phyloP scores from a whole-genome alignment of 2,797 vertebrate genomes.

The Manis pentadactyla region DNA sequence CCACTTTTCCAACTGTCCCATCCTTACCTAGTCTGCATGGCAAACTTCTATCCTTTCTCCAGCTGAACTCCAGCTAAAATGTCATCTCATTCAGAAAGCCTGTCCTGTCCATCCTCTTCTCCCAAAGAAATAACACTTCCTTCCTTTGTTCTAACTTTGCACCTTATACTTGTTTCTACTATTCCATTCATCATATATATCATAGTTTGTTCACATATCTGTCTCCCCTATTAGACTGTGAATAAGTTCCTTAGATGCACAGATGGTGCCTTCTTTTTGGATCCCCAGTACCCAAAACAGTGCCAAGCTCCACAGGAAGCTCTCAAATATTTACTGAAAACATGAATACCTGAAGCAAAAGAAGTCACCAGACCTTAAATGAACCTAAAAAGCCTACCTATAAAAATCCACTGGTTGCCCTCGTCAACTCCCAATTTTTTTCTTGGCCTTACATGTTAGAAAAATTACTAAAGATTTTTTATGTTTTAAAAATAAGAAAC shows the following conservation, averaged over 20 bases:
- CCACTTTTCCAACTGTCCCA: not conserved
- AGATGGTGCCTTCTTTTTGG: not conserved
- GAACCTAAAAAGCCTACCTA: not conserved
- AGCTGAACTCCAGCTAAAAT: slow-evolving; percentile 18
- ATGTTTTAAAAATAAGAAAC: slow-evolving; percentile 23
- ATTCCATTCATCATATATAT: not conserved
- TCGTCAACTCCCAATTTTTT: not conserved
- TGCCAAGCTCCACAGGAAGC: not conserved
- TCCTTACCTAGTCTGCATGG: not conserved
- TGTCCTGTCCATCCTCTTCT: not conserved
- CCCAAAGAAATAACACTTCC: not conserved
- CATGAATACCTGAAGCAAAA: not conserved
- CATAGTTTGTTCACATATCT: not conserved
- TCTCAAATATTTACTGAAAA: slow-evolving; percentile 1
- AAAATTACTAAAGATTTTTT: slow-evolving; percentile 31
- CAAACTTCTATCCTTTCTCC: slow-evolving; percentile 15
- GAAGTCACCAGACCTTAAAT: not conserved
- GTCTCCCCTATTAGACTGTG: not conserved
- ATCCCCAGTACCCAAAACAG: not conserved
- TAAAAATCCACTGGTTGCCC: not conserved
- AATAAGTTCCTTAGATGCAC: not conserved
- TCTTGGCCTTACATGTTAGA: not conserved
- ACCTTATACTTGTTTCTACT: slow-evolving; percentile 26
- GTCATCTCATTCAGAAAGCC: slow-evolving; percentile 28
- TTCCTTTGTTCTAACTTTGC: slow-evolving; percentile 16